Evolutionary conservation across 2,797 vertebrate species (phyloP).

Genomic region (Cryptoprocta ferox): DNA sequence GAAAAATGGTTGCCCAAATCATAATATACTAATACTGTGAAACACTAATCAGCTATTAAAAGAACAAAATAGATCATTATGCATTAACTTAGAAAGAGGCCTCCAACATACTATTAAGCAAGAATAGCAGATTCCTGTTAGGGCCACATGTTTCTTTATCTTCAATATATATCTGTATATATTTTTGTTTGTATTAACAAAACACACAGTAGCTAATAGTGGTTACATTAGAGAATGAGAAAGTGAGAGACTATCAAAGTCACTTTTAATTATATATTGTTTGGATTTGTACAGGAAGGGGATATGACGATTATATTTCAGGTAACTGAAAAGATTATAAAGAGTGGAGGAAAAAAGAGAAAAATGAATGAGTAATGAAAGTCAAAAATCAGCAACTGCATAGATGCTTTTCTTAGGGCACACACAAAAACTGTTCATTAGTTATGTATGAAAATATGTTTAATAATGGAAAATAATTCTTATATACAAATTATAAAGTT

Average conservation of each 20-base stretch:
- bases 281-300: background rate
- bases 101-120: background rate
- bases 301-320: background rate
- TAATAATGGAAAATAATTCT: conserved; percentile 26
- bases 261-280: background rate
- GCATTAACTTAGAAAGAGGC: background rate
- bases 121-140: background rate
- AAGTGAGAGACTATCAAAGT: background rate
- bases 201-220: background rate
- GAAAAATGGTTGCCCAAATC: background rate
- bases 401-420: background rate
- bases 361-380: background rate
- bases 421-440: background rate
- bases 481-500: background rate
- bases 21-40: background rate
- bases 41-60: background rate
- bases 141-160: background rate
- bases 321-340: background rate
- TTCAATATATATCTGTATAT: background rate
- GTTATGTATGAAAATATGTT: conserved; percentile 4
- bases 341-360: background rate
- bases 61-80: background rate
- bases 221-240: background rate
- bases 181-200: background rate
- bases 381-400: background rate